Percentiles rank a stretch among this genome's conserved stretches.
phyloP scores from a whole-genome alignment of 2,797 vertebrate species.

The Xiphorhynchus erythropygius region DNA sequence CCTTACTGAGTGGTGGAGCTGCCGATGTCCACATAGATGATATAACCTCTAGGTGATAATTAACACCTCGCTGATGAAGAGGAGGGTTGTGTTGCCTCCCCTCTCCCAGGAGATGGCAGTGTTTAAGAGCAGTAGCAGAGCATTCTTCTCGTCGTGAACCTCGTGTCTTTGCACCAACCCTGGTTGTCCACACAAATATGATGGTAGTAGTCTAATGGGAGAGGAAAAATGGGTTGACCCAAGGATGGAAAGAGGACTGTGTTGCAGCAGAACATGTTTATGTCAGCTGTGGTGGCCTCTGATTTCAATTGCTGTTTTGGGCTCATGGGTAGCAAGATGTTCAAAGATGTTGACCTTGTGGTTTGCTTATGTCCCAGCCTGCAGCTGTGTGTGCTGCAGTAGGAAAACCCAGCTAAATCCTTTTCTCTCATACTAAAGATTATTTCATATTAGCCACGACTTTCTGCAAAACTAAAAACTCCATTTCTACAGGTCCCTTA shows the following conservation, averaged over 20 bases:
- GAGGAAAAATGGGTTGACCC: neutral
- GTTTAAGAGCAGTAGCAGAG: constrained; percentile 58
- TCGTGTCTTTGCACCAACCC: neutral
- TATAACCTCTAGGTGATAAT: neutral
- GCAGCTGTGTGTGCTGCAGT: neutral
- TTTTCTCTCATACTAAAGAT: neutral
- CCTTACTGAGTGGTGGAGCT: neutral
- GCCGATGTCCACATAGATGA: neutral
- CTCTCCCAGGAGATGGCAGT: constrained; percentile 63
- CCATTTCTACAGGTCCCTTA: neutral
- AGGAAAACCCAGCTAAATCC: neutral
- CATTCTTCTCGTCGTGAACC: neutral
- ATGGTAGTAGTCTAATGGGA: neutral
- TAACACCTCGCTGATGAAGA: neutral
- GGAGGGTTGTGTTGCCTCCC: constrained; percentile 7
- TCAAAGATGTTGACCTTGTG: neutral
- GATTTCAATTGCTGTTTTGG: neutral
- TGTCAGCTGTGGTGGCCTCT: neutral
- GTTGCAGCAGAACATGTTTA: neutral
- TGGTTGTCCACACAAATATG: neutral
- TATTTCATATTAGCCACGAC: neutral
- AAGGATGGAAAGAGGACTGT: neutral
- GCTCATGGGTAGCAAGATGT: neutral
- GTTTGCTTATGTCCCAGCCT: neutral
- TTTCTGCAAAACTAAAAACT: neutral